Evolutionary conservation across 2,113 vertebrate genomes (phyloP), one percentile per base, ranked within the genome.

Genomic region (Pseudopipra pipra): DNA sequence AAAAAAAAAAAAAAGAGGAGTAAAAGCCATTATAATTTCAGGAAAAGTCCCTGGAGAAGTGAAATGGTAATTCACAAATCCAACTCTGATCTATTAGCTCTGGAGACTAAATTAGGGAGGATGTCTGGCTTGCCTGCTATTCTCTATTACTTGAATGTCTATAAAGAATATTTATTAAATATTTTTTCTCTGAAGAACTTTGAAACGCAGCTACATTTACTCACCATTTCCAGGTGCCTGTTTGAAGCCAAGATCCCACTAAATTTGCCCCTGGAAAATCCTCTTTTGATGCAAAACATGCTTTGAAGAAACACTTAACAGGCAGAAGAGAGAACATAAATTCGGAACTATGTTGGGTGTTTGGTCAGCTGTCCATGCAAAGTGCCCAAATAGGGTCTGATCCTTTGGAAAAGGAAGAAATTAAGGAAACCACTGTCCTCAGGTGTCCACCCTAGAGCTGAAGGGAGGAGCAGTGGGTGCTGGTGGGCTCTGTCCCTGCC

Each of bases 21-120:
- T 67, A 87, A 93, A 91, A 96, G 49, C 37, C 74, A 80, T 93
- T 92, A 37, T 58, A 43, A 85, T 88, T 91, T 86, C 61, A 86
- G 86, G 65, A 82, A 8, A 81, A 85, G 63, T 93, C 95, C 89
- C 85, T 30, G 62, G 94, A 87, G 91, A 89, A 82, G 65, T 24
- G 55, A 90, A 86, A 86, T 77, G 65, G 47, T 87, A 91, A 96
- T 95, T 97, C 87, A 89, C 59, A 81, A 89, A 89, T 55, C 83
- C 80, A 81, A 2, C 83, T 66, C 39, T 79, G 56, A 74, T 90
- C 74, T 84, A 70, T 51, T 43, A 87, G 54, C 85, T 84, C 85
- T 1, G 16, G 59, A 88, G 87, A 75, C 85, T 63, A 43, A 87
- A 81, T 54, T 39, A 81, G 65, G 55, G 6, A 43, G 51, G 51